Conservation (phyloP, 2,888 invertebrate species). For the Lottia gigantea region DNA sequence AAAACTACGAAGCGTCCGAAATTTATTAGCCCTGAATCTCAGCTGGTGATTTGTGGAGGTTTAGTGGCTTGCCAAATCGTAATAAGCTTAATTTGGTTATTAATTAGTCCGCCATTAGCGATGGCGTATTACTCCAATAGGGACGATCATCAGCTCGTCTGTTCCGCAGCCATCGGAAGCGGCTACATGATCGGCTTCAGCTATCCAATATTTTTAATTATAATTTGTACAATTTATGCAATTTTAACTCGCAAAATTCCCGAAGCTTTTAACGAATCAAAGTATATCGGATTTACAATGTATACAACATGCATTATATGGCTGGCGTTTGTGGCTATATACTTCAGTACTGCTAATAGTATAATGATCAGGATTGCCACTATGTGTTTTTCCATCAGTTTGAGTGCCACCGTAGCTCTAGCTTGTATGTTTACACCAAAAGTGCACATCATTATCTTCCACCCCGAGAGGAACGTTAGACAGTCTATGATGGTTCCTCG, state of each 20-base stretch:
- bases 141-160: conserved; percentile 92
- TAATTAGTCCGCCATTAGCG: conserved; percentile 88
- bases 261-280: conserved; percentile 70
- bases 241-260: conserved; percentile 69
- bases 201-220: conserved; percentile 89
- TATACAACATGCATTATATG: conserved; percentile 86
- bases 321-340: conserved; percentile 72
- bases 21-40: conserved; percentile 70
- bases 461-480: conserved; percentile 89
- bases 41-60: conserved; percentile 67
- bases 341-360: conserved; percentile 72
- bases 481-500: conserved; percentile 71
- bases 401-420: conserved; percentile 93
- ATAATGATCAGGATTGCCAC: conserved; percentile 90
- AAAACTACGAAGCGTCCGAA: conserved; percentile 67
- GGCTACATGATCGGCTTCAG: conserved; percentile 74
- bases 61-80: conserved; percentile 70
- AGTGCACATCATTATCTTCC: conserved; percentile 88
- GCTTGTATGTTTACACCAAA: conserved; percentile 94
- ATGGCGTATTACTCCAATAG: conserved; percentile 91
- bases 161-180: conserved; percentile 74
- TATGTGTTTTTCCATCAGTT: conserved; percentile 94
- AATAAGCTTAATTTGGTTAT: conserved; percentile 91
- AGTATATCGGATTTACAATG: conserved; percentile 77
- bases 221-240: conserved; percentile 73